These are phyloP conservation scores for Mastomys natalensis DNA, from an alignment of 2,113 vertebrate species.

Conservation along the genomic window DNA sequence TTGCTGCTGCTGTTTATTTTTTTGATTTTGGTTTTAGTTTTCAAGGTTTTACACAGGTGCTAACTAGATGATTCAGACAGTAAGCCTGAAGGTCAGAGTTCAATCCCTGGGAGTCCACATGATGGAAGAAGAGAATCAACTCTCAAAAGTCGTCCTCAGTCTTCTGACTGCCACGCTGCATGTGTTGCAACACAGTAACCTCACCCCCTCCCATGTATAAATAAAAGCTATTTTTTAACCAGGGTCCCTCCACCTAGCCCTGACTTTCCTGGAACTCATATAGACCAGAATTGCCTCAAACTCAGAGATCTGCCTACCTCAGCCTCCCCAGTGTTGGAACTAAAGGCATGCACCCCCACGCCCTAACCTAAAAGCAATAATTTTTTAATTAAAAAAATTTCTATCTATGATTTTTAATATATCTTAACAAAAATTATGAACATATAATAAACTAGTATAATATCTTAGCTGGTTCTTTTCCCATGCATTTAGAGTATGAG, in stretches of 20 bases:
- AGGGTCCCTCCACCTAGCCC: not conserved
- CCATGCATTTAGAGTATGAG: constrained; percentile 31
- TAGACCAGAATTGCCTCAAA: not conserved
- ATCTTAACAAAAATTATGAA: constrained; percentile 50
- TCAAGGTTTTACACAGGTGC: not conserved
- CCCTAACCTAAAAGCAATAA: not conserved
- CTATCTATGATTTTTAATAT: constrained; percentile 57
- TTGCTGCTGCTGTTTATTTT: not conserved
- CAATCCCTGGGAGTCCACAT: not conserved
- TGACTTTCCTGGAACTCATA: not conserved
- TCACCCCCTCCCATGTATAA: not conserved
- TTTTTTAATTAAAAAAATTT: not conserved
- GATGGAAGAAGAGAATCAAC: not conserved
- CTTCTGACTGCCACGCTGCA: not conserved
- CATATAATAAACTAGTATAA: constrained; percentile 10
- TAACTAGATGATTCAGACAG: not conserved
- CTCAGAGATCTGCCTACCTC: not conserved
- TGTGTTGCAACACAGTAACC: not conserved
- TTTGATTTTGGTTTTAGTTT: not conserved
- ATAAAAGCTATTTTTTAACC: not conserved
- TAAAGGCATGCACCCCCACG: not conserved
- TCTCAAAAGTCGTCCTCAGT: not conserved
- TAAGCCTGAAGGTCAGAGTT: not conserved
- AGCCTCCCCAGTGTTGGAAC: too few relatives aligned
- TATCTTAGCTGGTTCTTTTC: constrained; percentile 3